Conservation (phyloP, 2,113 vertebrate species). For the Pungitius pungitius region DNA sequence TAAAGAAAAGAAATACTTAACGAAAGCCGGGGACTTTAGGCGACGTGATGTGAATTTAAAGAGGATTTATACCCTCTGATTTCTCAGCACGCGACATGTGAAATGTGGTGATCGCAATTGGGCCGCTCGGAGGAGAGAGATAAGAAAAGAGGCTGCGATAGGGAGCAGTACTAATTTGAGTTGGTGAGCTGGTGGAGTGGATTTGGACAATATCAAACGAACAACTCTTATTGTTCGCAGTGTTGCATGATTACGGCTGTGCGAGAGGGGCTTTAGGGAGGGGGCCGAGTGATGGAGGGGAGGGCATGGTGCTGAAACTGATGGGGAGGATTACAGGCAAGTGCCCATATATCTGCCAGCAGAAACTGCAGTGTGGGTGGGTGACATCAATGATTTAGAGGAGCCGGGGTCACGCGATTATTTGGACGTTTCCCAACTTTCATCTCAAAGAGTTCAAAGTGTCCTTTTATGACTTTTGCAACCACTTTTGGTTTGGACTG, state of each 20-base stretch:
- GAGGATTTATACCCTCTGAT: constrained; percentile 61
- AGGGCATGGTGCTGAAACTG: constrained; percentile 32
- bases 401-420: neutral
- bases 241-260: constrained; percentile 46
- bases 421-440: constrained; percentile 11
- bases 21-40: constrained; percentile 43
- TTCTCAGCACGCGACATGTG: constrained; percentile 55
- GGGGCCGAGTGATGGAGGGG: constrained; percentile 19
- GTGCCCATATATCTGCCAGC: constrained; percentile 15
- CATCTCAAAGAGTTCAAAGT: constrained; percentile 3
- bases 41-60: constrained; percentile 64
- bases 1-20: constrained; percentile 24
- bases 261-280: constrained; percentile 17
- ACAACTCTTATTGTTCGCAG: constrained; percentile 62
- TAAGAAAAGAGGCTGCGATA: constrained; percentile 64
- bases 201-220: constrained; percentile 72
- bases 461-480: constrained; percentile 28
- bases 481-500: neutral
- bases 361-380: neutral
- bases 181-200: constrained; percentile 52
- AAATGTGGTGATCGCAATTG: constrained; percentile 56
- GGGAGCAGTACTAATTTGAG: constrained; percentile 66
- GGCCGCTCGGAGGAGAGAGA: constrained; percentile 47
- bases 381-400: constrained; percentile 13
- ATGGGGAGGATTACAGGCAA: constrained; percentile 54